A percentile compares a stretch with the other conserved stretches of the same genome.
These are phyloP conservation scores for Blastobasis lacticolella DNA, from an alignment of 2,888 invertebrate genomes.

Conservation along the genomic window DNA sequence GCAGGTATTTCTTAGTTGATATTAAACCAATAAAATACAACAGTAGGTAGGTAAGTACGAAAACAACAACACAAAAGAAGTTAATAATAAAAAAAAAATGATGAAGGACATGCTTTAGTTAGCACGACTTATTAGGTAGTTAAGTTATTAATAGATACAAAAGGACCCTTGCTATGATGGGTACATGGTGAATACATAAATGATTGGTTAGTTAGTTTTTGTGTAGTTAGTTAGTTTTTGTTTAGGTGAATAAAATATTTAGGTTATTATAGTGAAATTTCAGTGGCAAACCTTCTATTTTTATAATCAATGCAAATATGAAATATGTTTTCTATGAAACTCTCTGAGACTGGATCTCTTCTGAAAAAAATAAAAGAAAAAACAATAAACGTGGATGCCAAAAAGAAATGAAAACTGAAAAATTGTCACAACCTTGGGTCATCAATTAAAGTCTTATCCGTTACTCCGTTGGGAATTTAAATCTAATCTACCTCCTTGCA, in stretches of 20 bases:
- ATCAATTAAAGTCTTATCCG: no score
- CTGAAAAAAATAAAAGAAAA: conserved; percentile 64
- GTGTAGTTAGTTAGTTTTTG: not conserved
- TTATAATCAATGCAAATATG: conserved; percentile 80
- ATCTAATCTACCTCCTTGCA: no score
- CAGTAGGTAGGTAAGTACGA: no score
- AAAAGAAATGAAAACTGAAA: not conserved
- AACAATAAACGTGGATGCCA: conserved; percentile 5
- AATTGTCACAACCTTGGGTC: not conserved
- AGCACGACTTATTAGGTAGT: no score
- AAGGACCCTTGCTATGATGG: no score
- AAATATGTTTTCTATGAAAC: conserved; percentile 80
- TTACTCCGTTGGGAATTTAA: no score
- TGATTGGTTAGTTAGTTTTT: not conserved
- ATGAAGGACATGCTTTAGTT: no score
- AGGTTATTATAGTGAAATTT: not conserved
- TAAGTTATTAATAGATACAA: no score
- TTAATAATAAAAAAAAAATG: no score
- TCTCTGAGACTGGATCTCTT: conserved; percentile 77
- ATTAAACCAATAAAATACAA: no score
- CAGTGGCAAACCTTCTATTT: not conserved
- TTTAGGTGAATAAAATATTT: not conserved
- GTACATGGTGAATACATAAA: not conserved
- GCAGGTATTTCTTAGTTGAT: no score
- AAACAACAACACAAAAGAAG: no score